A percentile compares a stretch with the other conserved stretches of the same genome.
Evolutionary conservation across 2,888 invertebrate species (phyloP).

Genomic region (Hypena proboscidalis): DNA sequence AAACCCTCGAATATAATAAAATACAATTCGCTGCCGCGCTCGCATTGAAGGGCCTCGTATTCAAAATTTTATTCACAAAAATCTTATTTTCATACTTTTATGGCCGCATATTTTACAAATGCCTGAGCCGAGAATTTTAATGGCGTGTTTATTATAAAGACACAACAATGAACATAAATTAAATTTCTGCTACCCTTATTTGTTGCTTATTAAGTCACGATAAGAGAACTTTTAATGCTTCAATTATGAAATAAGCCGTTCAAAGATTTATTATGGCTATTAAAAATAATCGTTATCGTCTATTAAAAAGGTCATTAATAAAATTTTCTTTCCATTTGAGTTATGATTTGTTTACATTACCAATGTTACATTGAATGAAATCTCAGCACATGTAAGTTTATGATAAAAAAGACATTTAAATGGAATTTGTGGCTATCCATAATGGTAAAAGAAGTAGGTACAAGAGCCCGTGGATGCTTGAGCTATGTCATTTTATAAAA

Average conservation of each 20-base stretch:
- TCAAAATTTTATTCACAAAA: constrained; percentile 37
- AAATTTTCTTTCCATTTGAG: background rate
- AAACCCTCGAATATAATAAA: constrained; percentile 29
- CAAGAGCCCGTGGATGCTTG: too few species aligned
- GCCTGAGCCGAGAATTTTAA: constrained; percentile 38
- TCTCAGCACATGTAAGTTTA: too few species aligned
- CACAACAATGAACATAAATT: constrained; percentile 40
- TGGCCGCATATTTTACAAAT: constrained; percentile 36
- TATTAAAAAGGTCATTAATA: constrained; percentile 1
- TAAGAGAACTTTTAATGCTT: constrained; percentile 10
- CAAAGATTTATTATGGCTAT: constrained; percentile 10
- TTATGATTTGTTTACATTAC: background rate
- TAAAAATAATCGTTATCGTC: constrained; percentile 11
- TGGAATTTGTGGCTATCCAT: too few species aligned
- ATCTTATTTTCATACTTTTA: constrained; percentile 36
- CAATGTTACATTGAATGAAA: too few species aligned
- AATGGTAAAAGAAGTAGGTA: too few species aligned
- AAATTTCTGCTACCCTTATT: constrained; percentile 20
- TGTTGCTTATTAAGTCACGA: constrained; percentile 20
- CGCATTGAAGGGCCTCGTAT: constrained; percentile 32
- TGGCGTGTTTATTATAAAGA: constrained; percentile 36
- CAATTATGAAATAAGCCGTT: constrained; percentile 11
- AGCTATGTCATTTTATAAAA: too few species aligned
- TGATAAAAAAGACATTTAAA: too few species aligned
- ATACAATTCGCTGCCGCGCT: constrained; percentile 26